phyloP scores from a whole-genome alignment of 1,140 invertebrate species.

The Wiebesia pumilae region DNA sequence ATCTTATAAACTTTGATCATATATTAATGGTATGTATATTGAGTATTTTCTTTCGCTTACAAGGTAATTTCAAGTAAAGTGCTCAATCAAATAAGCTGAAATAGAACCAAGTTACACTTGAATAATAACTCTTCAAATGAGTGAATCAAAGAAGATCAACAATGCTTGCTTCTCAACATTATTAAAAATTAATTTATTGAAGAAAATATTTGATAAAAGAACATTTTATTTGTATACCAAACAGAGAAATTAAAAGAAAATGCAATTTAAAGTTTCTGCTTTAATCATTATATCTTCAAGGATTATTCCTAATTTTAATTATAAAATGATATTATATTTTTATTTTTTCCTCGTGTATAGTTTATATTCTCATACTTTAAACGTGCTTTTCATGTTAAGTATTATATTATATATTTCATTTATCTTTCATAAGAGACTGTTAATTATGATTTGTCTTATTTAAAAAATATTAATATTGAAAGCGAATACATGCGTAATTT shows the following conservation, averaged over 20 bases:
- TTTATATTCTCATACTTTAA: too few relatives aligned
- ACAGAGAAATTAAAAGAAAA: neutral
- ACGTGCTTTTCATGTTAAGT: neutral
- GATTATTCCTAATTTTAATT: too few relatives aligned
- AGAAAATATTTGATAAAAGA: neutral
- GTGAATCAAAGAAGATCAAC: neutral
- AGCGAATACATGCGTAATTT: too few relatives aligned
- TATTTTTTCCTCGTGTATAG: too few relatives aligned
- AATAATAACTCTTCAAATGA: neutral
- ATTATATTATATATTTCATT: neutral
- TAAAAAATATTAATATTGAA: neutral
- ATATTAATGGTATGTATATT: neutral
- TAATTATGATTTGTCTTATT: neutral
- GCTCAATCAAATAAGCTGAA: slow-evolving; percentile 4
- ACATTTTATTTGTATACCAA: neutral
- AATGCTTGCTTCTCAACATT: neutral
- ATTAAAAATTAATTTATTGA: neutral
- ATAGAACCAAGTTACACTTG: neutral
- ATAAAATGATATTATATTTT: too few relatives aligned
- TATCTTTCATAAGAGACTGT: neutral
- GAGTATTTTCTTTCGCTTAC: neutral
- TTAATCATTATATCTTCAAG: neutral
- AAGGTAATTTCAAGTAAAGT: neutral
- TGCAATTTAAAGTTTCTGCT: neutral
- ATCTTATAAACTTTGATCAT: neutral